Conservation (phyloP, 2,888 invertebrate genomes). For the Drosophila antonietae region DNA sequence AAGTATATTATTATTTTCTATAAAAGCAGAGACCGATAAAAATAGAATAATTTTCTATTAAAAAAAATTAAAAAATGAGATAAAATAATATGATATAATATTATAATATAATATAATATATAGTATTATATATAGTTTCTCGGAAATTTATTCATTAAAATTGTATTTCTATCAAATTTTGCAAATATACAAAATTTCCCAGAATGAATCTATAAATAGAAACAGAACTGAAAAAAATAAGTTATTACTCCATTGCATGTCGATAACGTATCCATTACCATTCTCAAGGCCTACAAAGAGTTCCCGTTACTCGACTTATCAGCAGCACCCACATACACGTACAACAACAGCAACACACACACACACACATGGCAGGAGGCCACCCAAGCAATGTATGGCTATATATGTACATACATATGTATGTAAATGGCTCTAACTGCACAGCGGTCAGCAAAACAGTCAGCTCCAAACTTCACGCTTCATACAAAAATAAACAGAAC, state of each 20-base stretch:
- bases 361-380: slow-evolving; percentile 45
- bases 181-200: neutral
- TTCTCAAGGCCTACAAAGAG: slow-evolving; percentile 1
- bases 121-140: neutral
- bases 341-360: neutral
- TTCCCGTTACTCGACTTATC: slow-evolving; percentile 61
- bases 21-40: neutral
- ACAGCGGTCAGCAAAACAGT: slow-evolving; percentile 19
- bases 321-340: slow-evolving; percentile 26
- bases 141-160: neutral
- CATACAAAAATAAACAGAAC: slow-evolving; percentile 50
- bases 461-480: slow-evolving; percentile 31
- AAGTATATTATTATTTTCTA: no score
- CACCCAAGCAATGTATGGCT: slow-evolving; percentile 62
- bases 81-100: no score
- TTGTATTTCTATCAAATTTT: neutral
- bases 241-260: neutral
- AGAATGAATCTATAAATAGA: neutral
- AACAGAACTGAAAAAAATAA: neutral
- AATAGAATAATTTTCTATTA: no score
- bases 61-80: no score
- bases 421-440: slow-evolving; percentile 33
- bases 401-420: slow-evolving; percentile 5
- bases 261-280: slow-evolving; percentile 4
- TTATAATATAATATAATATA: no score